phyloP scores from a whole-genome alignment of 2,888 invertebrate genomes.

The Parascotia fuliginaria region DNA sequence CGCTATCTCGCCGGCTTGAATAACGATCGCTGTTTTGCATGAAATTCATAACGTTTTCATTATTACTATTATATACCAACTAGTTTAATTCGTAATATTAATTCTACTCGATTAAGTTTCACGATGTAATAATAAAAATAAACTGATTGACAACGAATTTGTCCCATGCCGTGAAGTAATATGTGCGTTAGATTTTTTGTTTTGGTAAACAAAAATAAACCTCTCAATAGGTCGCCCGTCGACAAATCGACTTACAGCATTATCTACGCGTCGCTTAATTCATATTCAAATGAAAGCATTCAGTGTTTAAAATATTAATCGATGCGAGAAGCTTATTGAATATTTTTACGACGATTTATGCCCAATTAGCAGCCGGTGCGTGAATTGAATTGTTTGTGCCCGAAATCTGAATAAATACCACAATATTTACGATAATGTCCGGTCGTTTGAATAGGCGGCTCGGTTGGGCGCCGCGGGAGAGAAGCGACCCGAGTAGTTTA shows the following conservation, averaged over 20 bases:
- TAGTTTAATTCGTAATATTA: constrained; percentile 53
- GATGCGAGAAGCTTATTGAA: constrained; percentile 81
- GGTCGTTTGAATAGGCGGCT: constrained; percentile 73
- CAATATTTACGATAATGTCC: constrained; percentile 85
- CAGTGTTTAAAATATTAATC: constrained; percentile 76
- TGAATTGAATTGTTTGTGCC: constrained; percentile 85
- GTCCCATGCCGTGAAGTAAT: constrained; percentile 48
- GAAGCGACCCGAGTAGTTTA: constrained; percentile 60
- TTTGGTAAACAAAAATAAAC: constrained; percentile 51
- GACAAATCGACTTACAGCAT: constrained; percentile 68
- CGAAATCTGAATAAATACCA: constrained; percentile 83
- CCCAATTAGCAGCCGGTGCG: constrained; percentile 82
- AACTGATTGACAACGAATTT: constrained; percentile 57
- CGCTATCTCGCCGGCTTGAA: constrained; percentile 56
- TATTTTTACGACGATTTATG: constrained; percentile 82
- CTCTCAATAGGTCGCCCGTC: constrained; percentile 57
- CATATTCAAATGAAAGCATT: constrained; percentile 78
- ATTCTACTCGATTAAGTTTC: constrained; percentile 53
- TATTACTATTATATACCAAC: constrained; percentile 42
- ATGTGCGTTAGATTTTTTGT: constrained; percentile 37
- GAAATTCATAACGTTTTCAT: constrained; percentile 46
- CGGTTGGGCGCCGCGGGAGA: constrained; percentile 71
- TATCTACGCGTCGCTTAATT: constrained; percentile 72
- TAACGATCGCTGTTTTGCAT: constrained; percentile 63
- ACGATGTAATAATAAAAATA: constrained; percentile 55